Conservation (phyloP, 2,797 vertebrate species). For the Ciconia nigra region DNA sequence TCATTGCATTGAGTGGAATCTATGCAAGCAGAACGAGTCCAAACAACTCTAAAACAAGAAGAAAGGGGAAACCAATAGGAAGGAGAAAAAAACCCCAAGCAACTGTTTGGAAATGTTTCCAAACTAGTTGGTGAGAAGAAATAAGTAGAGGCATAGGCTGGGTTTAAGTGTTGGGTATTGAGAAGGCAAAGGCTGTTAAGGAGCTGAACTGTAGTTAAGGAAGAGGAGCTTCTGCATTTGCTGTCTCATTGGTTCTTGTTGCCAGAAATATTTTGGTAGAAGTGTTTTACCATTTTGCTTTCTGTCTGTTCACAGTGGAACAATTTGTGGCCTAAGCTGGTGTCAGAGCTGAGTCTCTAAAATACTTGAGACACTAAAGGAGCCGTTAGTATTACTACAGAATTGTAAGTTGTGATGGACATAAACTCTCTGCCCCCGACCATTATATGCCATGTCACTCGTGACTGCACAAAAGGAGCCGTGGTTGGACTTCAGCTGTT, state of each 20-base stretch:
- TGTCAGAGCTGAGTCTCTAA: neutral
- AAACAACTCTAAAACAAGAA: neutral
- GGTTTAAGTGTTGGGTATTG: neutral
- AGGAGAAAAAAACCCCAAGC: neutral
- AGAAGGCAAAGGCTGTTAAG: neutral
- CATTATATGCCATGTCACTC: accelerated
- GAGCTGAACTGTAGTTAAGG: neutral
- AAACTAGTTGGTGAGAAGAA: neutral
- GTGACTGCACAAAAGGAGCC: neutral
- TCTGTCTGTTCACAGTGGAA: neutral
- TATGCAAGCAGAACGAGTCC: neutral
- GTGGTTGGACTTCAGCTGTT: neutral
- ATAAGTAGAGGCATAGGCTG: neutral
- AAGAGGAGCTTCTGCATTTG: neutral
- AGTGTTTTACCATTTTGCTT: neutral
- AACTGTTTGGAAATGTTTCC: neutral
- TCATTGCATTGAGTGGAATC: neutral
- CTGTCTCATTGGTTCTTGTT: neutral
- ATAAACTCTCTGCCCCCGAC: neutral
- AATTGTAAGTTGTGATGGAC: neutral
- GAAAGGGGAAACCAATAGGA: neutral
- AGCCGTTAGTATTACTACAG: neutral
- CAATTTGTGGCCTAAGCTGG: neutral
- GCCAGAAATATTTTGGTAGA: neutral
- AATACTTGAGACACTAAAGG: neutral